These are phyloP conservation scores for Taenaris catops DNA, from an alignment of 2,888 invertebrate species.

Conservation along the genomic window DNA sequence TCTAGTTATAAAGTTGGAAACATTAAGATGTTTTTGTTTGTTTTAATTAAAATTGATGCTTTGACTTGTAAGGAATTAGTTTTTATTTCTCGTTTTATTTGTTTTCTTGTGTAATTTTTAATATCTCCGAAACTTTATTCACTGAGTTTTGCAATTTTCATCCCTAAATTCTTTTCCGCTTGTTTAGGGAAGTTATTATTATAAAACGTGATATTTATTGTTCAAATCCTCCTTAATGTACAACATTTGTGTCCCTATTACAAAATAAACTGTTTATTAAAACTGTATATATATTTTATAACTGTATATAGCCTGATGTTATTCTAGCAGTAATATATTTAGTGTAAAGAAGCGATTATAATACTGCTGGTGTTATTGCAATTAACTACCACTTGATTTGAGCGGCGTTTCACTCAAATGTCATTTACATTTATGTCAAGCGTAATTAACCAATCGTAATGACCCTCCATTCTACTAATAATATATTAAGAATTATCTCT, in stretches of 20 bases:
- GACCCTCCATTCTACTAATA: too few relatives aligned
- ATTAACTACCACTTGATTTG: constrained; percentile 2
- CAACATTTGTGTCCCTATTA: neutral
- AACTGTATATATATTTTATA: too few relatives aligned
- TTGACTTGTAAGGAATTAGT: constrained; percentile 16
- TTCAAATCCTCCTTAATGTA: neutral
- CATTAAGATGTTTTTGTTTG: constrained; percentile 24
- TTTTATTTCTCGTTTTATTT: constrained; percentile 24
- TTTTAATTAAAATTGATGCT: constrained; percentile 27
- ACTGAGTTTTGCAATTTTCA: neutral
- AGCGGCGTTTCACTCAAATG: constrained; percentile 7
- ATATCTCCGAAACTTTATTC: constrained; percentile 11
- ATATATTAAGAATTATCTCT: too few relatives aligned
- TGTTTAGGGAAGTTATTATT: constrained; percentile 7
- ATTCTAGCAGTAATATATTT: too few relatives aligned
- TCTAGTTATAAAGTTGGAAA: constrained; percentile 21
- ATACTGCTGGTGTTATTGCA: neutral
- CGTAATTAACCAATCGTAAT: constrained; percentile 6
- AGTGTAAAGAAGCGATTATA: too few relatives aligned
- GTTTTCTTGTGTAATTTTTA: constrained; percentile 14
- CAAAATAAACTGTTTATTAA: neutral
- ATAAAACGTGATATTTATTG: constrained; percentile 3
- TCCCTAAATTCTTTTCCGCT: constrained; percentile 1
- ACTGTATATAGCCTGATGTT: too few relatives aligned
- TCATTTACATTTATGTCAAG: constrained; percentile 3